Percentiles rank a stretch among this genome's conserved stretches.
Conservation (phyloP, 2,888 invertebrate species). For the Antheraea yamamai region DNA sequence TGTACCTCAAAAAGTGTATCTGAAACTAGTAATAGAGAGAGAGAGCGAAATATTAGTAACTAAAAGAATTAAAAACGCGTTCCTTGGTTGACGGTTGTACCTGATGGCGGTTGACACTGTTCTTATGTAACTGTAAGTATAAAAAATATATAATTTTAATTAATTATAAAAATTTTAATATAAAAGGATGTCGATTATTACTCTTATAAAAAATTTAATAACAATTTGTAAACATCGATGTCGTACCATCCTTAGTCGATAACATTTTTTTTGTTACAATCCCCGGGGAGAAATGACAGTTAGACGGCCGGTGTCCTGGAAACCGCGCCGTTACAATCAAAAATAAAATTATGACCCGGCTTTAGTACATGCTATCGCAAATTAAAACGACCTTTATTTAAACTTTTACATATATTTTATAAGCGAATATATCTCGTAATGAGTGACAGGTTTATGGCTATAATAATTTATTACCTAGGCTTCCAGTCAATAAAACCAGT, state of each 20-base stretch:
- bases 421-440: background rate
- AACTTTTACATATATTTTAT: background rate
- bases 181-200: too few species aligned
- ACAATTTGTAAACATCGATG: background rate
- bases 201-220: too few species aligned
- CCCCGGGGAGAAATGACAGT: constrained; percentile 3
- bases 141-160: too few species aligned
- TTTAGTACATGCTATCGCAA: background rate
- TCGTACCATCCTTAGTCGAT: background rate
- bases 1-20: too few species aligned
- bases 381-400: background rate
- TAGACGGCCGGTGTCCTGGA: background rate
- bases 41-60: too few species aligned
- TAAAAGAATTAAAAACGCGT: too few species aligned
- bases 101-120: too few species aligned
- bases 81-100: too few species aligned
- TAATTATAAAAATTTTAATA: too few species aligned
- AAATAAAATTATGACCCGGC: background rate
- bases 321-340: background rate
- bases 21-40: too few species aligned
- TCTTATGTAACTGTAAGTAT: too few species aligned
- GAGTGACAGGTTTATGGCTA: background rate
- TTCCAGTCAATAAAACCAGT: background rate
- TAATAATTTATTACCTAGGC: background rate
- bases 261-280: background rate